Evolutionary conservation across 2,113 vertebrate species (phyloP).

Genomic region (Apaloderma vittatum): DNA sequence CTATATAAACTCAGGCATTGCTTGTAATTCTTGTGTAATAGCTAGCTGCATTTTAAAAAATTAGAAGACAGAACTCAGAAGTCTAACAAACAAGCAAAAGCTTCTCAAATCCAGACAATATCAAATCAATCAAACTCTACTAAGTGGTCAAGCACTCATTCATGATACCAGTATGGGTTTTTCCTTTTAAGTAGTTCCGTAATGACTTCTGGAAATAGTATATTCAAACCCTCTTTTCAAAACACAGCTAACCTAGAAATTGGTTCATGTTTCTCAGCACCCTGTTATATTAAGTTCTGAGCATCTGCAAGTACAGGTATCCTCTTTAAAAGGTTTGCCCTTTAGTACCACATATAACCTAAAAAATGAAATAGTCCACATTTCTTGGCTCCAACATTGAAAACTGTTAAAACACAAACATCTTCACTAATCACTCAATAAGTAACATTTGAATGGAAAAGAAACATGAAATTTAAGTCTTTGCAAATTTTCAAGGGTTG

Average conservation of each 20-base stretch:
- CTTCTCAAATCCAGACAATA: neutral
- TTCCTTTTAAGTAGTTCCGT: neutral
- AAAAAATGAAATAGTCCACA: neutral
- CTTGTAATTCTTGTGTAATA: neutral
- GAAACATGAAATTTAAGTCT: neutral
- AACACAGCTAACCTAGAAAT: neutral
- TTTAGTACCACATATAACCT: neutral
- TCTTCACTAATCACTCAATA: neutral
- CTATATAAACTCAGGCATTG: neutral
- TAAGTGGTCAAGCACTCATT: neutral
- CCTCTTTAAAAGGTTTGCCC: neutral
- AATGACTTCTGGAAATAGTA: neutral
- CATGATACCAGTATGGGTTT: accelerated
- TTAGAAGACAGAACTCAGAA: neutral
- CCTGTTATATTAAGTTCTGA: neutral
- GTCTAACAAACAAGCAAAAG: neutral
- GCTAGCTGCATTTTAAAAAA: neutral
- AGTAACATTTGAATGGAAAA: neutral
- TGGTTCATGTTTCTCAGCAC: neutral
- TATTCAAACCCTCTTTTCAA: neutral
- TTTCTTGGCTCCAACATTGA: neutral
- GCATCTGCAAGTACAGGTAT: neutral
- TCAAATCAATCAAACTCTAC: neutral
- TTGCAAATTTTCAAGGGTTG: neutral
- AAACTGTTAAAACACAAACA: neutral